Percentiles rank a stretch among this genome's conserved stretches.
These are phyloP conservation scores for Caenorhabditis drosophilae DNA, from an alignment of 2,888 invertebrate genomes.

Conservation along the genomic window DNA sequence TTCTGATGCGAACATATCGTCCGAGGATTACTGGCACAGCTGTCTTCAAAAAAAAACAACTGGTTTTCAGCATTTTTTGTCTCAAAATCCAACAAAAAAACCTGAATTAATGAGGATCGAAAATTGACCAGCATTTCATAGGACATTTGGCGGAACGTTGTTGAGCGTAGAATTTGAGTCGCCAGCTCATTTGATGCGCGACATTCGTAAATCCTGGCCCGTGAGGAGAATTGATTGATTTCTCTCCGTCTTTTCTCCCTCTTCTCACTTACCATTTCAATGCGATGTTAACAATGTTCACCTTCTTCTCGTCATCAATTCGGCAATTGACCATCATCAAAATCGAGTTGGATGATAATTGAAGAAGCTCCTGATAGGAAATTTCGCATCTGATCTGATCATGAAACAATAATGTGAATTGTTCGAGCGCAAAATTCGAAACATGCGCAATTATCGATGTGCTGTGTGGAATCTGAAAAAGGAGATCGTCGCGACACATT, in stretches of 20 bases:
- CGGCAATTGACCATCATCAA: slow-evolving; percentile 13
- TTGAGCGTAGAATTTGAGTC: slow-evolving; percentile 7
- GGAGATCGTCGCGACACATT: neutral
- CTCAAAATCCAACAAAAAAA: too few species aligned
- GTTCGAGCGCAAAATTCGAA: slow-evolving; percentile 10
- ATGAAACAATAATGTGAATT: slow-evolving; percentile 16
- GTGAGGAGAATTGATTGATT: slow-evolving; percentile 56
- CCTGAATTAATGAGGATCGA: slow-evolving; percentile 19
- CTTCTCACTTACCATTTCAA: slow-evolving; percentile 34
- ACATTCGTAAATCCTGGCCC: slow-evolving; percentile 31
- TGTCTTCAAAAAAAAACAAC: too few species aligned
- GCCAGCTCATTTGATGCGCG: slow-evolving; percentile 12
- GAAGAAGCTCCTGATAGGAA: slow-evolving; percentile 8
- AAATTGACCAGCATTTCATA: slow-evolving; percentile 8
- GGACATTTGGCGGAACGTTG: slow-evolving; percentile 23
- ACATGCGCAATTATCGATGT: slow-evolving; percentile 13
- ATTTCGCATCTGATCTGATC: slow-evolving; percentile 2
- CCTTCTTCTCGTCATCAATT: slow-evolving; percentile 15
- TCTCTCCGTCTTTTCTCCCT: too few species aligned
- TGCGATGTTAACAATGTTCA: slow-evolving; percentile 21
- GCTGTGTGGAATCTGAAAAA: slow-evolving; percentile 18
- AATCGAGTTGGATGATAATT: slow-evolving; percentile 10
- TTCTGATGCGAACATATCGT: too few species aligned
- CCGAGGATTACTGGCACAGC: too few species aligned
- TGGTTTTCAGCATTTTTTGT: too few species aligned